Conservation (phyloP, 2,113 vertebrate species). For the Columbina picui region DNA sequence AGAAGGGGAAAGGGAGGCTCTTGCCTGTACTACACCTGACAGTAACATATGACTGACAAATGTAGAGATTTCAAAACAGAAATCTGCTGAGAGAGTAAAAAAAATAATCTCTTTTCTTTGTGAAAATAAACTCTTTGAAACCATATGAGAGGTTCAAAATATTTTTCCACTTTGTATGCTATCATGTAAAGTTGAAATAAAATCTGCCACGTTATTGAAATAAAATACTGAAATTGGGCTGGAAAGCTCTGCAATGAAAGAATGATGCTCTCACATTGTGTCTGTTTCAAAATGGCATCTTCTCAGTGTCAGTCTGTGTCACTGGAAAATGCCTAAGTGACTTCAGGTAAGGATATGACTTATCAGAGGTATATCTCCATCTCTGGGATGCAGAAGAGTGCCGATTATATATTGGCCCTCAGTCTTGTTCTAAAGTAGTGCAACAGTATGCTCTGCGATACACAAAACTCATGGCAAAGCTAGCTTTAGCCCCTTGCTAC, state of each 20-base stretch:
- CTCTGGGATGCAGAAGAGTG: neutral
- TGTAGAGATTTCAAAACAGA: neutral
- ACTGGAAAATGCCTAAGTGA: neutral
- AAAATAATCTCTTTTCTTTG: neutral
- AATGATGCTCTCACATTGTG: neutral
- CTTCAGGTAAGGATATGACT: neutral
- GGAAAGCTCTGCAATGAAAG: neutral
- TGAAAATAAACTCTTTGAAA: neutral
- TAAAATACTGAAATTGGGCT: neutral
- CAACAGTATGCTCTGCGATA: neutral
- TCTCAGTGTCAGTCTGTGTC: neutral
- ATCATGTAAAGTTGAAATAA: neutral
- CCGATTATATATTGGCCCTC: neutral
- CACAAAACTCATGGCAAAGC: neutral
- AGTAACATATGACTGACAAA: accelerated
- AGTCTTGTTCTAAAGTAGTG: neutral
- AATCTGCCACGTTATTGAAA: neutral
- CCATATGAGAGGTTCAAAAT: neutral
- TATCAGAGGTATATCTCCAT: neutral
- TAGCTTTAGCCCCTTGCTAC: neutral
- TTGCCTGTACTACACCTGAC: neutral
- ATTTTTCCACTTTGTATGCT: neutral
- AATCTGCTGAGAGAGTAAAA: neutral
- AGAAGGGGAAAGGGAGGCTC: neutral
- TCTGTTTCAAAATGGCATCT: neutral